phyloP scores from a whole-genome alignment of 2,113 vertebrate genomes.

The Cebidichthys violaceus region DNA sequence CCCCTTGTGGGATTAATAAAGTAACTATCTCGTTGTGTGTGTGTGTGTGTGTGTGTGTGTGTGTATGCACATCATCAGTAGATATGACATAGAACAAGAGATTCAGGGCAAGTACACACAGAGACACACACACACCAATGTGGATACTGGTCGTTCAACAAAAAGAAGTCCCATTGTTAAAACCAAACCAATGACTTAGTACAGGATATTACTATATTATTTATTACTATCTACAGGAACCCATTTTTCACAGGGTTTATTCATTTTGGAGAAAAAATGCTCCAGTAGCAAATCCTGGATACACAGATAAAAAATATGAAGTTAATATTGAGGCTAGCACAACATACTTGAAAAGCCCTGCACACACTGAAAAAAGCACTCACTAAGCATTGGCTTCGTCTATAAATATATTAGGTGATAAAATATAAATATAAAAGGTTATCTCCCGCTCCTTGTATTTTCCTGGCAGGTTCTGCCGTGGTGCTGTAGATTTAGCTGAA shows the following conservation, averaged over 20 bases:
- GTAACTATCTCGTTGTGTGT: too few relatives aligned
- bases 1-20: too few relatives aligned
- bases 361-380: conserved; percentile 4
- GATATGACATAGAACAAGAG: not conserved
- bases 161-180: not conserved
- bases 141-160: too few relatives aligned
- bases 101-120: too few relatives aligned
- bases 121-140: not conserved
- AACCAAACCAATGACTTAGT: not conserved
- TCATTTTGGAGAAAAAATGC: conserved; percentile 3
- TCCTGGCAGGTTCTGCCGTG: conserved; percentile 5
- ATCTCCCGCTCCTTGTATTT: conserved; percentile 24
- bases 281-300: not conserved
- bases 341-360: conserved; percentile 12
- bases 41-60: too few relatives aligned
- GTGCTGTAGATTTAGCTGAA: conserved; percentile 12
- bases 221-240: conserved; percentile 9
- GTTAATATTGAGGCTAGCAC: conserved; percentile 16
- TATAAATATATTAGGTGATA: conserved; percentile 37
- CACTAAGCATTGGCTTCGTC: not conserved
- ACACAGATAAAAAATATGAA: conserved; percentile 32
- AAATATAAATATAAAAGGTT: conserved; percentile 51
- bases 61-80: too few relatives aligned
- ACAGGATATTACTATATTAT: conserved; percentile 10
- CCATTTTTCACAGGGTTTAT: not conserved